Percentiles rank a stretch among this genome's conserved stretches.
Conservation (phyloP, 2,797 vertebrate species). For the Syncerus caffer region DNA sequence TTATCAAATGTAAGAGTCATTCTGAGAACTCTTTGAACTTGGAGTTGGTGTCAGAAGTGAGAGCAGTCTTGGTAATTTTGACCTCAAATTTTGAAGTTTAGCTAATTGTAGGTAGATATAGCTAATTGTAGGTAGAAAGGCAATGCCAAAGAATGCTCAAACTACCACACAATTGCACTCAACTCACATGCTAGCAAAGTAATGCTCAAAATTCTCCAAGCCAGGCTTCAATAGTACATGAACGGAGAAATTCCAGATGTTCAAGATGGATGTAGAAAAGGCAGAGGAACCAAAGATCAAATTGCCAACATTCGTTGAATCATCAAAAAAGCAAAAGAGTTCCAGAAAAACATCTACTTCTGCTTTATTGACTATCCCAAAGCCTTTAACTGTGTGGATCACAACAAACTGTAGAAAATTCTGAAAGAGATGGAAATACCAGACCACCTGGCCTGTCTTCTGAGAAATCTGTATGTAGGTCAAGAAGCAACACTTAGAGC, state of each 20-base stretch:
- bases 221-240: background rate
- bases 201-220: background rate
- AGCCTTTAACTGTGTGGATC: background rate
- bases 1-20: background rate
- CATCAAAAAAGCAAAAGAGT: background rate
- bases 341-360: background rate
- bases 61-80: background rate
- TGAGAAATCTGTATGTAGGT: background rate
- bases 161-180: accelerated
- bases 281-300: background rate
- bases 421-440: background rate
- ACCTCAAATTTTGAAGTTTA: background rate
- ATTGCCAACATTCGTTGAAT: accelerated
- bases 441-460: background rate
- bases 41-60: background rate
- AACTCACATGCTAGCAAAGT: background rate
- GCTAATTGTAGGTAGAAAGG: background rate
- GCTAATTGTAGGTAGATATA: background rate
- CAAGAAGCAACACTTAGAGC: background rate
- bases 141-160: background rate
- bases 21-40: background rate
- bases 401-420: background rate
- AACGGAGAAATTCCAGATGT: background rate
- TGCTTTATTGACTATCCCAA: background rate
- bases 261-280: background rate